Base-by-base conservation (phyloP, 2,888 invertebrate species). In the Drosophila kuntzei region DNA sequence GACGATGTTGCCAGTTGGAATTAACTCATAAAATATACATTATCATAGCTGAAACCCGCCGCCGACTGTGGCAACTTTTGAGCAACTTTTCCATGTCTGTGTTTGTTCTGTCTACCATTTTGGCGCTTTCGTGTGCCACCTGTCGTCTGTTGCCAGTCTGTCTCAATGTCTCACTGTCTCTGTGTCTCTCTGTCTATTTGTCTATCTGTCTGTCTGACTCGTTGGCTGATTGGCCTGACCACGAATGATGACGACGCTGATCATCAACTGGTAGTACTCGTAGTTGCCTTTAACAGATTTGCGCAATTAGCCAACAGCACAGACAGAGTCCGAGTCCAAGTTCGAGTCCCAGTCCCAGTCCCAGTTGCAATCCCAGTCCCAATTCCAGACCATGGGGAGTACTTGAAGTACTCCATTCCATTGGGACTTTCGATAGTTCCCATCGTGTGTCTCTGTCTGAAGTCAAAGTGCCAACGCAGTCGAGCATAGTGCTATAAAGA, bases 11-110 rank as follows among this genome's bases (percentile, higher is more conserved):
- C 55, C 58, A 71, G 70, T 74, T 54, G 70, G 65, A 89, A 89
- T 85, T 85, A 88, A 87, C 89, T 85, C 85, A 89, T 85, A 85
- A 85, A 87, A 87, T 89, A 79, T 79, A 87, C 80, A 89, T 85
- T 89, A 85, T 87, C 85, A 85, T 87, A 85, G 82, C 66, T 85
- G 66, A 79, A 72, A 63, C 50, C 25, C 43, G 50, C 54, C 54
- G 62, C 51, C 67, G 58, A 51, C 66, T 77, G 60, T 60, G 58
- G 32, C 39, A 54, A 53, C 46, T 22, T 4, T 3, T 32, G 34
- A 36, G 27, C 39, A 61, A 55, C 51, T 54, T 53, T 39, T 41
- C 12, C 22, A 32, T 71, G 64, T 76, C 63, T 79, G 39, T 81
- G 75, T 75, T 71, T 80, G 70, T 87, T 87, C 81, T 63, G 85